Conservation (phyloP, 1,140 invertebrate species). For the Magallana gigas region DNA sequence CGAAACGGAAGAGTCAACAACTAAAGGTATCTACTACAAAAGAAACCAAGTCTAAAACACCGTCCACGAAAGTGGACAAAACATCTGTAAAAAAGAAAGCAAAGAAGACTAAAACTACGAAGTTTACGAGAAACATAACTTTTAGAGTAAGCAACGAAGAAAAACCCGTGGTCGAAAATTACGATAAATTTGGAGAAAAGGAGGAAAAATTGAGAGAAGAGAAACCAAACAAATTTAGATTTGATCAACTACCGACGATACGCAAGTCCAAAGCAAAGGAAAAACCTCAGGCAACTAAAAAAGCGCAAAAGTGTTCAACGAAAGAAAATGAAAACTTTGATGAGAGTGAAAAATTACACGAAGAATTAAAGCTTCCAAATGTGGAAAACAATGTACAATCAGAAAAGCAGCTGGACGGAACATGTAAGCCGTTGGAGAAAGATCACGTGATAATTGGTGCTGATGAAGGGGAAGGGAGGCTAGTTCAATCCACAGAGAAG, state of each 20-base stretch:
- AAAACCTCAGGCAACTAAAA: neutral
- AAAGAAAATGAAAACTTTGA: neutral
- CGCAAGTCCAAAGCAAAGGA: neutral
- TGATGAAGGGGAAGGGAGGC: too few species aligned
- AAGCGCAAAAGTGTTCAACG: neutral
- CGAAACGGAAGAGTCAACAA: neutral
- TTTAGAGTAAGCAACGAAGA: neutral
- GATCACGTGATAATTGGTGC: too few species aligned
- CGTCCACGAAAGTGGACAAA: neutral
- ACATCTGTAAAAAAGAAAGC: neutral
- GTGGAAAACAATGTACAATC: neutral
- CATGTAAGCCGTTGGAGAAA: too few species aligned
- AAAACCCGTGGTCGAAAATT: neutral
- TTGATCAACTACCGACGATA: conserved; percentile 1
- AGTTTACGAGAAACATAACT: neutral
- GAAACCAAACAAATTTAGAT: conserved; percentile 23
- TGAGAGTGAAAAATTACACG: neutral
- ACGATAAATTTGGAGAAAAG: conserved; percentile 27
- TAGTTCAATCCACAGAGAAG: too few species aligned
- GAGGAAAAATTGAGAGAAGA: neutral
- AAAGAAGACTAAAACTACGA: neutral
- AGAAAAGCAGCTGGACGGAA: neutral
- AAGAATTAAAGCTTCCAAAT: neutral
- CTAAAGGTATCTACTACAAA: neutral
- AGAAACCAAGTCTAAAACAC: neutral